Evolutionary conservation across 2,888 invertebrate genomes (phyloP).

Genomic region (Drosophila neonasuta): DNA sequence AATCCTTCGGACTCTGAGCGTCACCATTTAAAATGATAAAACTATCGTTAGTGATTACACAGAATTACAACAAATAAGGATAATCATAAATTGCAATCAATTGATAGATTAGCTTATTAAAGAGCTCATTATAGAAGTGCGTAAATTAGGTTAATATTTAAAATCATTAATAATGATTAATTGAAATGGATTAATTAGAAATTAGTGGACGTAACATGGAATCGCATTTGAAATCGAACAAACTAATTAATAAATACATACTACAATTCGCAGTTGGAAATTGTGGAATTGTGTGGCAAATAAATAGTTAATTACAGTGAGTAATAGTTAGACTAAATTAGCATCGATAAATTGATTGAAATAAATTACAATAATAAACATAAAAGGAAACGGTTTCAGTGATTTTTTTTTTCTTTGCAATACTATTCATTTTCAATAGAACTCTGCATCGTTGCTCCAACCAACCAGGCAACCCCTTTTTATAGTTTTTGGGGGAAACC

Average conservation of each 20-base stretch:
- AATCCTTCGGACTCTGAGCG: slow-evolving; percentile 16
- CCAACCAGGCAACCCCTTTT: background rate
- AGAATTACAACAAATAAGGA: slow-evolving; percentile 43
- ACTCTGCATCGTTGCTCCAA: slow-evolving; percentile 47
- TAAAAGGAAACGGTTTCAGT: slow-evolving; percentile 61
- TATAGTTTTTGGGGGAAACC: background rate
- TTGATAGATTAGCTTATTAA: slow-evolving; percentile 24
- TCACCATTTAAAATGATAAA: background rate
- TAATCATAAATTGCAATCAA: slow-evolving; percentile 9
- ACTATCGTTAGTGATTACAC: slow-evolving; percentile 38
- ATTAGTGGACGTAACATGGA: slow-evolving; percentile 74
- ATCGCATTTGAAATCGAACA: slow-evolving; percentile 52
- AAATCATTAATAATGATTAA: slow-evolving; percentile 28
- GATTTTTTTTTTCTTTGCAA: slow-evolving; percentile 39
- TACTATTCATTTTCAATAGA: slow-evolving; percentile 67
- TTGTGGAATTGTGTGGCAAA: slow-evolving; percentile 55
- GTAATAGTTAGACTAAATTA: slow-evolving; percentile 60
- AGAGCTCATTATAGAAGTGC: slow-evolving; percentile 29
- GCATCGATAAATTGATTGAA: slow-evolving; percentile 46
- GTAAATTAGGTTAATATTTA: slow-evolving; percentile 16
- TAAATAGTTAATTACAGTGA: slow-evolving; percentile 67
- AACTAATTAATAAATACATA: slow-evolving; percentile 55
- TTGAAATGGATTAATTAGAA: slow-evolving; percentile 22
- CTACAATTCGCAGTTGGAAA: slow-evolving; percentile 34
- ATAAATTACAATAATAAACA: slow-evolving; percentile 65